Conservation (phyloP, 92 coral and sea anemone species). For the Umimayanthus kanabou region DNA sequence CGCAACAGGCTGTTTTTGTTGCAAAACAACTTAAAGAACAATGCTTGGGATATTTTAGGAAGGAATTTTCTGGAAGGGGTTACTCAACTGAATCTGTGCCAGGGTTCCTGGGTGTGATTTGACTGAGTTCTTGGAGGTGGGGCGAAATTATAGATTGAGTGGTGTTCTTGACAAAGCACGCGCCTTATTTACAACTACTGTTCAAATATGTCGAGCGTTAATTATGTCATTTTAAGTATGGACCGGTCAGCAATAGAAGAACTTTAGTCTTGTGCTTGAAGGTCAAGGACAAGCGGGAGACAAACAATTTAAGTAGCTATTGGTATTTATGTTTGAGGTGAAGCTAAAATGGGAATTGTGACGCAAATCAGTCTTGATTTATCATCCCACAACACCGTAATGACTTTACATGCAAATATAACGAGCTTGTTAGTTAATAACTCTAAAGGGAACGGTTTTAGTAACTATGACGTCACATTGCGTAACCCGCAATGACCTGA, state of each 20-base stretch:
- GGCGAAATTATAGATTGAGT: no score
- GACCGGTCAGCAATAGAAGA: background rate
- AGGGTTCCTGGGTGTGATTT: background rate
- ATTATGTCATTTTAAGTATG: no score
- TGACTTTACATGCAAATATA: background rate
- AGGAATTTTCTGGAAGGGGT: background rate
- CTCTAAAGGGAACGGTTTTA: background rate
- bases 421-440: background rate
- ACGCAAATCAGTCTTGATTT: constrained; percentile 1
- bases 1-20: background rate
- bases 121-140: background rate
- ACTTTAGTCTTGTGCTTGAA: no score
- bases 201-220: background rate
- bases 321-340: background rate
- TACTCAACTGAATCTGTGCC: background rate
- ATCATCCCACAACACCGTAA: background rate
- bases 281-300: background rate
- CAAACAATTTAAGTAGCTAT: background rate
- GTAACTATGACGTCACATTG: constrained; percentile 26
- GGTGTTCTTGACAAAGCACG: background rate
- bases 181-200: no score
- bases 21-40: background rate
- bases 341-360: background rate
- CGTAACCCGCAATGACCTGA: constrained; percentile 3
- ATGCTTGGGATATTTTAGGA: background rate